Evolutionary conservation across 1,140 invertebrate genomes (phyloP).

Genomic region (Drosophila repletoides): DNA sequence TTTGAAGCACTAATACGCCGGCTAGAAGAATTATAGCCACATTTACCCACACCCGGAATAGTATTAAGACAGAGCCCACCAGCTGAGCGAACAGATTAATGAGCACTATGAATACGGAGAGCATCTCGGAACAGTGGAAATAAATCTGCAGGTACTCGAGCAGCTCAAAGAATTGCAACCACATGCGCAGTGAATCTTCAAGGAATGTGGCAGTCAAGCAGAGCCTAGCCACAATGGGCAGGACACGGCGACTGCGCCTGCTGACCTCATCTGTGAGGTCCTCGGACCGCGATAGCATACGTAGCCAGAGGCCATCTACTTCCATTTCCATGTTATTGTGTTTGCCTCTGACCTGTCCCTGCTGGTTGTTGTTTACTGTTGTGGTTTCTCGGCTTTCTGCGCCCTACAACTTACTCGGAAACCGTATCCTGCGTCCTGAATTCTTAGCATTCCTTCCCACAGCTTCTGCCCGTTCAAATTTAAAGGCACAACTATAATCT

Average conservation of each 20-base stretch:
- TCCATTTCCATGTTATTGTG: neutral
- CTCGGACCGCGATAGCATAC: neutral
- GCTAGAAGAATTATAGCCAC: slow-evolving; percentile 25
- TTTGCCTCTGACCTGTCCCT: neutral
- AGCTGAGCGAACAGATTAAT: slow-evolving; percentile 33
- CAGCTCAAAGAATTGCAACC: slow-evolving; percentile 28
- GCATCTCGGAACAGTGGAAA: neutral
- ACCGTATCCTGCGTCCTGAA: too few species aligned
- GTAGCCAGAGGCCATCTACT: neutral
- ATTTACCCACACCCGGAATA: slow-evolving; percentile 19
- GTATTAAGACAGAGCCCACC: slow-evolving; percentile 13
- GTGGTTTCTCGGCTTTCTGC: neutral
- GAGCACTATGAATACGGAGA: slow-evolving; percentile 11
- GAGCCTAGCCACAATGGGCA: slow-evolving; percentile 32
- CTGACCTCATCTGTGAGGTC: slow-evolving; percentile 19
- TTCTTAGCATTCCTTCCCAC: too few species aligned
- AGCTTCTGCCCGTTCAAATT: too few species aligned
- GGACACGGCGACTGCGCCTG: slow-evolving; percentile 5
- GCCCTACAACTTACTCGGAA: too few species aligned
- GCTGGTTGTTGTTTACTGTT: neutral
- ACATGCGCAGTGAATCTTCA: slow-evolving; percentile 37
- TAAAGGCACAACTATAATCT: too few species aligned
- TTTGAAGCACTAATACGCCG: slow-evolving; percentile 15
- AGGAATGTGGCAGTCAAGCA: slow-evolving; percentile 45
- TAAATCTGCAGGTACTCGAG: neutral